A percentile compares a stretch with the other conserved stretches of the same genome.
These are phyloP conservation scores for Pentalonia nigronervosa DNA, from an alignment of 1,140 invertebrate species.

Conservation along the genomic window DNA sequence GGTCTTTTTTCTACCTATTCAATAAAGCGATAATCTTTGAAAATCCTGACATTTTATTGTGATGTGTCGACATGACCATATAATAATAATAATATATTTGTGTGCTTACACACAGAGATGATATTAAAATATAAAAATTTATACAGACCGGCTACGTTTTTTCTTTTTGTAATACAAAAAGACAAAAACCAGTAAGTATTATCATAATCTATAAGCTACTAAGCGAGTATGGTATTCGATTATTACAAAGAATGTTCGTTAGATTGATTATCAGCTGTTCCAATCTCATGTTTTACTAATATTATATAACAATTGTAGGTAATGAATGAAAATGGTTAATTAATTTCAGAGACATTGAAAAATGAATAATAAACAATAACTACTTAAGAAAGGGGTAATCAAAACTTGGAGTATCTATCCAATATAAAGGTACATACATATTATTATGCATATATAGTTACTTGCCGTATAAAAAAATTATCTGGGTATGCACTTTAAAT, in stretches of 20 bases:
- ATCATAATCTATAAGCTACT: not conserved
- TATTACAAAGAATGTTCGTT: not conserved
- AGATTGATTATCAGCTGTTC: not conserved
- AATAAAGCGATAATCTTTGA: not conserved
- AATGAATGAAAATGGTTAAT: not conserved
- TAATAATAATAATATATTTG: not conserved
- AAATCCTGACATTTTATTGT: conserved; percentile 12
- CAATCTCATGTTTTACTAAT: not conserved
- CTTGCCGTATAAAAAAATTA: too few species aligned
- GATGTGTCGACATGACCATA: not conserved
- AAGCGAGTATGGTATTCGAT: not conserved
- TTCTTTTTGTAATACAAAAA: not conserved
- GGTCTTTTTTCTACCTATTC: not conserved
- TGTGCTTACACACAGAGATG: not conserved
- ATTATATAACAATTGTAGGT: not conserved
- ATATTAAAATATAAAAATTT: not conserved
- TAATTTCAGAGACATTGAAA: not conserved
- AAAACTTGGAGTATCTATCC: not conserved
- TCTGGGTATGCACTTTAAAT: not conserved
- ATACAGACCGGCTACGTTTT: not conserved
- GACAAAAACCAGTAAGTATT: not conserved
- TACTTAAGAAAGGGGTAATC: not conserved
- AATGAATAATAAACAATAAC: not conserved
- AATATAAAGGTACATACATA: not conserved
- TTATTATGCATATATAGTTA: too few species aligned